These are phyloP conservation scores for Cynodonichthys magdalenae DNA, from an alignment of 2,797 vertebrate species.

Conservation along the genomic window DNA sequence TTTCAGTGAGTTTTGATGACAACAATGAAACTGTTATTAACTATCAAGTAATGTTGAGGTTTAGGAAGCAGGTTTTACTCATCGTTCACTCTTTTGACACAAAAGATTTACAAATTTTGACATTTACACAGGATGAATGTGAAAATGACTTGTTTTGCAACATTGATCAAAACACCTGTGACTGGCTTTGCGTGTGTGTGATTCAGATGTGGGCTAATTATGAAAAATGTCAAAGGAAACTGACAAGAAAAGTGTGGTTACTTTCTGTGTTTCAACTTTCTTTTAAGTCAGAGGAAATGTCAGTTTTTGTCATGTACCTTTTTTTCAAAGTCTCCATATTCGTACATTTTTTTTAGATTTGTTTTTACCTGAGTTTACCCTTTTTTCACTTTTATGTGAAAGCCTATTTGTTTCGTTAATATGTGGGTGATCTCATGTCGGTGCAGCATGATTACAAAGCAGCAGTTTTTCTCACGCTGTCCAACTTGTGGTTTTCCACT, in stretches of 20 bases:
- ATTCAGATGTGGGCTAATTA: slow-evolving; percentile 51
- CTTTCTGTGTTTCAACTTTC: slow-evolving; percentile 55
- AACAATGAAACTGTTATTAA: background rate
- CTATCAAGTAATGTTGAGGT: background rate
- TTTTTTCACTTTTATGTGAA: slow-evolving; percentile 39
- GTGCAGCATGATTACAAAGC: slow-evolving; percentile 53
- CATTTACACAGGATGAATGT: slow-evolving; percentile 20
- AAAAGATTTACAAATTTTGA: slow-evolving; percentile 34
- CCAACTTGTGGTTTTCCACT: slow-evolving; percentile 62
- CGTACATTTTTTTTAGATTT: slow-evolving; percentile 14
- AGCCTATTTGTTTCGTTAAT: slow-evolving; percentile 29
- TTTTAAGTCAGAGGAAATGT: slow-evolving; percentile 63
- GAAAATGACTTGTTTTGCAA: slow-evolving; percentile 15
- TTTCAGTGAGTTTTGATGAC: background rate
- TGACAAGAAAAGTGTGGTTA: slow-evolving; percentile 62
- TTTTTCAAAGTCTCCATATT: slow-evolving; percentile 30
- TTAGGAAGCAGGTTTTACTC: background rate
- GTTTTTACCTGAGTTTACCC: slow-evolving; percentile 1
- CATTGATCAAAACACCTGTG: slow-evolving; percentile 33
- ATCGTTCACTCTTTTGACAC: background rate
- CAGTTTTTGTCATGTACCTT: slow-evolving; percentile 49
- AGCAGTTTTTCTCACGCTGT: slow-evolving; percentile 40
- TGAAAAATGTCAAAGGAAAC: slow-evolving; percentile 60
- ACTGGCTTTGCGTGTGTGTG: slow-evolving; percentile 20
- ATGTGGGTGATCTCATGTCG: slow-evolving; percentile 48